phyloP scores from a whole-genome alignment of 1,140 invertebrate species.

The Mycetomoellerius zeteki region DNA sequence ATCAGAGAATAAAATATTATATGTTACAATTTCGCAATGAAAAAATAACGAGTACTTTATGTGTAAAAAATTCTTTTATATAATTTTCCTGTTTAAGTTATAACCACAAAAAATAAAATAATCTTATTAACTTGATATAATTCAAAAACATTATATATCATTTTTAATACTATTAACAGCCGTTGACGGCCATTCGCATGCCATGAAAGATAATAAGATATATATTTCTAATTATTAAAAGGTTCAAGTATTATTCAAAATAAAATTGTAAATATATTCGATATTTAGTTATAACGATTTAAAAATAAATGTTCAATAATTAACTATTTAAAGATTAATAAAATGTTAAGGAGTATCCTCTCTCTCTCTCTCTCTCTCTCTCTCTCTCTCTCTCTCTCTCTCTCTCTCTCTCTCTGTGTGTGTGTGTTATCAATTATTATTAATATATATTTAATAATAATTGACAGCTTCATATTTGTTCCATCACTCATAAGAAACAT shows the following conservation, averaged over 20 bases:
- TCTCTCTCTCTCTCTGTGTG: too few species aligned
- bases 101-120: neutral
- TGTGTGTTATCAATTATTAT: neutral
- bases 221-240: neutral
- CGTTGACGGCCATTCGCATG: neutral
- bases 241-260: neutral
- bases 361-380: too few species aligned
- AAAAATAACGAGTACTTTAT: neutral
- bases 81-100: neutral
- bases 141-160: neutral
- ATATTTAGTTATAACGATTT: neutral
- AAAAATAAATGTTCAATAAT: neutral
- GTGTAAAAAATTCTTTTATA: neutral
- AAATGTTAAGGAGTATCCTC: neutral
- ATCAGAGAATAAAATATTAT: neutral
- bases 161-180: neutral
- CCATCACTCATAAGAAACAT: constrained; percentile 7
- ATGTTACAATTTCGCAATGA: neutral
- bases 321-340: neutral
- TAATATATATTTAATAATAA: constrained; percentile 12
- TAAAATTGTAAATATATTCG: neutral
- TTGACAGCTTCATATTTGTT: neutral
- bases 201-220: neutral
- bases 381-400: too few species aligned
- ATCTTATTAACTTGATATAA: neutral